Conservation (phyloP, 1,140 invertebrate species). For the Lucilia cuprina region DNA sequence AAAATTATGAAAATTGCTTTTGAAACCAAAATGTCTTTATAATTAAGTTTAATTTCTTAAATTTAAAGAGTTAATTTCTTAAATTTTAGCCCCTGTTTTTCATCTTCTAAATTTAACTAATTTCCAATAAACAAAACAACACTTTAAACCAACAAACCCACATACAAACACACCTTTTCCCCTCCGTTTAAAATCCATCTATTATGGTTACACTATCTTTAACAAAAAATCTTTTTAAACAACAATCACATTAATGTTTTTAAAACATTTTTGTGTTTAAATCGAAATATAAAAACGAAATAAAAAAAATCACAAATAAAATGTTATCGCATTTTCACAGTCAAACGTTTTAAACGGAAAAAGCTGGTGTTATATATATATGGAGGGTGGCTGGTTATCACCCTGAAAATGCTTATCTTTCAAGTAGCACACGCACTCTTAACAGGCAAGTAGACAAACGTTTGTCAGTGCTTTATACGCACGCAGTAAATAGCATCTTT, state of each 20-base stretch:
- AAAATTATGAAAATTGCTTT: too few species aligned
- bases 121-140: too few species aligned
- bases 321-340: slow-evolving; percentile 26
- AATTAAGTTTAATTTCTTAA: too few species aligned
- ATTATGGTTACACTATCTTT: too few species aligned
- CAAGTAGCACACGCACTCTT: slow-evolving; percentile 21
- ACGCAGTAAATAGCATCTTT: slow-evolving; percentile 50
- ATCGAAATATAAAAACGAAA: not conserved
- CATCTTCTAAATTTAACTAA: too few species aligned
- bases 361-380: not conserved
- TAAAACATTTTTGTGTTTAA: not conserved
- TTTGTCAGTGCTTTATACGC: not conserved
- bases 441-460: not conserved
- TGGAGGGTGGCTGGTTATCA: not conserved
- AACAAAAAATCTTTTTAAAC: not conserved
- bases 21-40: too few species aligned
- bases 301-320: not conserved
- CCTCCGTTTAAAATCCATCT: not conserved
- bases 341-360: not conserved
- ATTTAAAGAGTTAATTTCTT: too few species aligned
- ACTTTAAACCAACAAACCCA: too few species aligned
- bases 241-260: slow-evolving; percentile 24
- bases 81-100: too few species aligned
- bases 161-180: too few species aligned
- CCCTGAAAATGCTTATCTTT: slow-evolving; percentile 11